Conservation (phyloP, 2,113 vertebrate species). For the Lamprologus sp. region DNA sequence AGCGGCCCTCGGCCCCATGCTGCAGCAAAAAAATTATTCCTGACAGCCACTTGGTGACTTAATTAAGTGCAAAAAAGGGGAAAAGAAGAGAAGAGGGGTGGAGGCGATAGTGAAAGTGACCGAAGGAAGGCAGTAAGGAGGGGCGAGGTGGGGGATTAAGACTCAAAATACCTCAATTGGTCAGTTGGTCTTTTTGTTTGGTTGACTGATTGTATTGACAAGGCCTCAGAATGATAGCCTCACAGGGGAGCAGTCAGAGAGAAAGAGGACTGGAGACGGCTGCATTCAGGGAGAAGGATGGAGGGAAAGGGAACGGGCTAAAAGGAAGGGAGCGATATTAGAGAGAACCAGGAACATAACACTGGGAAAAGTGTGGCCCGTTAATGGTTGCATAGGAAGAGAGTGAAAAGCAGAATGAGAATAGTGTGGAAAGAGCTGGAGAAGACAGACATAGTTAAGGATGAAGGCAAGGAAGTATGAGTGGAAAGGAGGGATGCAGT, state of each 20-base stretch:
- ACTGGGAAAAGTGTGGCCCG: not conserved
- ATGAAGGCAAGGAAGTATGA: not conserved
- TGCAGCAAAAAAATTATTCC: constrained; percentile 86
- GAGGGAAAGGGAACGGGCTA: not conserved
- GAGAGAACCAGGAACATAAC: constrained; percentile 6
- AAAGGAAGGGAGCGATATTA: not conserved
- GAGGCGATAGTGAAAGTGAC: constrained; percentile 31
- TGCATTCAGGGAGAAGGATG: not conserved
- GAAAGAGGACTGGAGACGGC: constrained; percentile 4
- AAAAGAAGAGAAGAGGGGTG: constrained; percentile 1
- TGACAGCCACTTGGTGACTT: constrained; percentile 99
- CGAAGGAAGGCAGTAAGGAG: not conserved
- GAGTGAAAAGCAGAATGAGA: not conserved
- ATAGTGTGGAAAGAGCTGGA: not conserved
- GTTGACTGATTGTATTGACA: constrained; percentile 91
- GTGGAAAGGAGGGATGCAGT: not conserved
- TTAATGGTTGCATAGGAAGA: not conserved
- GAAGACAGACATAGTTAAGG: not conserved
- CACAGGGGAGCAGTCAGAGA: constrained; percentile 66
- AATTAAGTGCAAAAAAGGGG: constrained; percentile 89
- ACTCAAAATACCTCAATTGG: constrained; percentile 84
- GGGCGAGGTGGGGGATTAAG: constrained; percentile 35
- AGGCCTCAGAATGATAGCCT: constrained; percentile 87
- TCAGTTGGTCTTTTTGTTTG: constrained; percentile 78
- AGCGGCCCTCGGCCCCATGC: constrained; percentile 76